Percentiles rank a stretch among this genome's conserved stretches.
phyloP scores from a whole-genome alignment of 1,140 invertebrate species.

The Rhizoglyphus robini region DNA sequence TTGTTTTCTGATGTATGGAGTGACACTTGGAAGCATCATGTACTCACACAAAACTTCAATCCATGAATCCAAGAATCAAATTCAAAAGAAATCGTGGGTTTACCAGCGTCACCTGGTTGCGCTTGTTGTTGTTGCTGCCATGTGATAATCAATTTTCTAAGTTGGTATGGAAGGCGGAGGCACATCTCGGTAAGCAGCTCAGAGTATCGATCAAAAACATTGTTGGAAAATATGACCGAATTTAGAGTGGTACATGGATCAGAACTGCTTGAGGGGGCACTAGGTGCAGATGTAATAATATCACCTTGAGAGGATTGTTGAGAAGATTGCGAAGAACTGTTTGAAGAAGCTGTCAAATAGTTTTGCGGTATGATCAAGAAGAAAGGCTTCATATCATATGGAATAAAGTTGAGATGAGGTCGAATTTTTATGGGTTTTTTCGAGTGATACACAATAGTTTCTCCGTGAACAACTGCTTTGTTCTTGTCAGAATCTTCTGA shows the following conservation, averaged over 20 bases:
- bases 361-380: not conserved
- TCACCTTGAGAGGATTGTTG: too few relatives aligned
- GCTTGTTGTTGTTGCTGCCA: too few relatives aligned
- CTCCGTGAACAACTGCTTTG: not conserved
- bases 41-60: constrained; percentile 78
- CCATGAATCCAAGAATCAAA: constrained; percentile 51
- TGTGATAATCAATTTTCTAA: constrained; percentile 44
- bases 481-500: not conserved
- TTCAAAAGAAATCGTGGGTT: constrained; percentile 18
- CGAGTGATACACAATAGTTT: not conserved
- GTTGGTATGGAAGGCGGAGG: constrained; percentile 81
- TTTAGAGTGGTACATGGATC: not conserved
- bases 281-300: not conserved
- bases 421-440: not conserved
- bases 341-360: too few relatives aligned
- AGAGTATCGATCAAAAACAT: constrained; percentile 86
- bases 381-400: constrained; percentile 1
- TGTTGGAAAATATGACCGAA: constrained; percentile 34
- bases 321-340: not conserved
- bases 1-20: constrained; percentile 49
- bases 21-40: constrained; percentile 63
- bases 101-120: not conserved
- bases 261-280: not conserved
- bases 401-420: not conserved
- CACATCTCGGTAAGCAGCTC: constrained; percentile 88